These are phyloP conservation scores for Plecotus auritus DNA, from an alignment of 2,113 vertebrate genomes.

Conservation along the genomic window DNA sequence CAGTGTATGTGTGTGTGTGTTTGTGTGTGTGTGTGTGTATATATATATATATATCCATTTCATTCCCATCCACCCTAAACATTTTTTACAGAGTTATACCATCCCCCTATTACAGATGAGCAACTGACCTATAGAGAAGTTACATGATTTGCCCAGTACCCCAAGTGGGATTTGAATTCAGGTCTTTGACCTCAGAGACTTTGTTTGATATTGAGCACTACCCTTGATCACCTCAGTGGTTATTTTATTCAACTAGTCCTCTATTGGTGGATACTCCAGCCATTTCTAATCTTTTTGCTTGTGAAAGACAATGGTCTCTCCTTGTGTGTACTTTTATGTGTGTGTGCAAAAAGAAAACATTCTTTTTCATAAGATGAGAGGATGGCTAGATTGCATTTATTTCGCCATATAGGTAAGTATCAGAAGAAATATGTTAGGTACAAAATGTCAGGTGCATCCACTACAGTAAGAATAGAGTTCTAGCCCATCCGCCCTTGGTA, in stretches of 20 bases:
- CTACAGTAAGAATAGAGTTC: not conserved
- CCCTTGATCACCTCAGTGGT: not conserved
- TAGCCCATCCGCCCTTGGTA: not conserved
- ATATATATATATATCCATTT: not conserved
- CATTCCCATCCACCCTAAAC: not conserved
- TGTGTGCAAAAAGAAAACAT: not conserved
- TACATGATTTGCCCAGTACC: not conserved
- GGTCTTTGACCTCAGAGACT: not conserved
- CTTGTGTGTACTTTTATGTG: not conserved
- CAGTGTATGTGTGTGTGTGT: no score
- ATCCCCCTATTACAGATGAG: not conserved
- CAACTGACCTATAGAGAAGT: not conserved
- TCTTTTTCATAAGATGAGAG: not conserved
- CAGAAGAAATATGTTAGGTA: not conserved
- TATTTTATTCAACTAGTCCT: not conserved
- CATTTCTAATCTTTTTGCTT: not conserved
- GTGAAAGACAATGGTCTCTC: not conserved
- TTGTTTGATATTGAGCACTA: constrained; percentile 3
- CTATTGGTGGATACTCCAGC: not conserved
- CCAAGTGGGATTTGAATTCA: not conserved
- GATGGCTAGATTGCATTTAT: not conserved
- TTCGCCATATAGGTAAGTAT: not conserved
- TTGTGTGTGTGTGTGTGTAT: not conserved
- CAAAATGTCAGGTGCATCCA: not conserved
- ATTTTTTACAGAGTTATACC: not conserved